Percentiles rank a stretch among this genome's conserved stretches.
Evolutionary conservation across 2,113 vertebrate genomes (phyloP).

Genomic region (Eupsittula cactorum): DNA sequence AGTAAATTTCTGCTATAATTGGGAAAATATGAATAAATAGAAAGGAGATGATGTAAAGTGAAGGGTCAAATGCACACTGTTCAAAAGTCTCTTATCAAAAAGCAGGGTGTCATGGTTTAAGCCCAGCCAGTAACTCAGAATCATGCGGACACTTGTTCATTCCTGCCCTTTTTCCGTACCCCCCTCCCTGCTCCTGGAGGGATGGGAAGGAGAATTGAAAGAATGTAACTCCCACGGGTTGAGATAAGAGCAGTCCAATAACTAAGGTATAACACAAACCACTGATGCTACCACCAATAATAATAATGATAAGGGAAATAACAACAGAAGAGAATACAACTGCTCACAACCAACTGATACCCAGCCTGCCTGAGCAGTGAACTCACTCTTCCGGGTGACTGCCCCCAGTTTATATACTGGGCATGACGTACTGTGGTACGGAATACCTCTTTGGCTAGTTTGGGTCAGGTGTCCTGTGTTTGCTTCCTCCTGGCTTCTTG

Average conservation of each 20-base stretch:
- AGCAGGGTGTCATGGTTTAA: neutral
- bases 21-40: neutral
- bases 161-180: neutral
- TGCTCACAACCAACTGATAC: accelerated
- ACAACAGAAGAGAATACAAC: neutral
- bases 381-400: neutral
- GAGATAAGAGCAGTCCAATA: neutral
- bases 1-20: neutral
- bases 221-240: neutral
- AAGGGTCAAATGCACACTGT: neutral
- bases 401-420: neutral
- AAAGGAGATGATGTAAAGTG: neutral
- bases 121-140: neutral
- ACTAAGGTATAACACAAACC: neutral
- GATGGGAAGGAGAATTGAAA: neutral
- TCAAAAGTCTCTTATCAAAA: neutral
- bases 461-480: neutral
- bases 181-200: neutral
- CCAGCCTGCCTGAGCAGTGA: neutral
- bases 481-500: neutral
- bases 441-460: neutral
- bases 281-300: neutral
- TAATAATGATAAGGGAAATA: neutral
- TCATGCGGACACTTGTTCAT: neutral
- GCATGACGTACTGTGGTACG: neutral